Percentiles rank a stretch among this genome's conserved stretches.
These are phyloP conservation scores for Myiagra hebetior DNA, from an alignment of 2,113 vertebrate species.

Conservation along the genomic window DNA sequence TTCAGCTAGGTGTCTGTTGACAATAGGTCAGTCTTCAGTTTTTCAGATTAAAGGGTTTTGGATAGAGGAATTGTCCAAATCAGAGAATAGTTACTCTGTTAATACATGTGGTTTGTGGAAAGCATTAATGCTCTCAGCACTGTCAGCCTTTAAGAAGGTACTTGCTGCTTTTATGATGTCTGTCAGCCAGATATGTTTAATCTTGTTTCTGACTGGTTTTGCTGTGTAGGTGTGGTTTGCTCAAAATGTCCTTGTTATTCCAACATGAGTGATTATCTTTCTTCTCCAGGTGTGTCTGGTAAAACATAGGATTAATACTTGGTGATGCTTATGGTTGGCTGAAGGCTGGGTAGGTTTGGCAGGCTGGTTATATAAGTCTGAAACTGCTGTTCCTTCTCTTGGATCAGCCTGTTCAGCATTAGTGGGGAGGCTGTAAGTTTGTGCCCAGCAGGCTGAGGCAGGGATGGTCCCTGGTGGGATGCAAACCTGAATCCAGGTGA, in stretches of 20 bases:
- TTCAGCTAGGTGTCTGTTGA: not conserved
- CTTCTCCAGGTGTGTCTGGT: slow-evolving; percentile 6
- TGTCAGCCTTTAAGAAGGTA: not conserved
- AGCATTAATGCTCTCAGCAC: not conserved
- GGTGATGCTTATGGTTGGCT: slow-evolving; percentile 31
- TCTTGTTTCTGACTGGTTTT: slow-evolving; percentile 1
- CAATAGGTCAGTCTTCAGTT: not conserved
- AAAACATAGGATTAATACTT: not conserved
- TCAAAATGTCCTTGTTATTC: not conserved
- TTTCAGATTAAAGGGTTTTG: not conserved
- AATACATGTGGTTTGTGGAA: not conserved
- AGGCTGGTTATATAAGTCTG: slow-evolving; percentile 20
- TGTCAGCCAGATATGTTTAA: not conserved
- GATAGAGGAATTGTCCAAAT: not conserved
- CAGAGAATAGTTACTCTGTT: not conserved
- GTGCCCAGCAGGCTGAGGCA: not conserved
- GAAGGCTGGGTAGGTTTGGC: slow-evolving; percentile 27
- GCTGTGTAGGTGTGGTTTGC: not conserved
- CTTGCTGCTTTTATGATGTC: not conserved
- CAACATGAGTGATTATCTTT: not conserved
- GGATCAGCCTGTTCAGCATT: not conserved
- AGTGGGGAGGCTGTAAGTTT: not conserved
- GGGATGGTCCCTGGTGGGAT: not conserved
- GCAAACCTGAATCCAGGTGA: not conserved
- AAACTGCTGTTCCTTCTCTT: not conserved